These are phyloP conservation scores for Pseudopleuronectes americanus DNA, from an alignment of 2,797 vertebrate genomes.

Conservation along the genomic window DNA sequence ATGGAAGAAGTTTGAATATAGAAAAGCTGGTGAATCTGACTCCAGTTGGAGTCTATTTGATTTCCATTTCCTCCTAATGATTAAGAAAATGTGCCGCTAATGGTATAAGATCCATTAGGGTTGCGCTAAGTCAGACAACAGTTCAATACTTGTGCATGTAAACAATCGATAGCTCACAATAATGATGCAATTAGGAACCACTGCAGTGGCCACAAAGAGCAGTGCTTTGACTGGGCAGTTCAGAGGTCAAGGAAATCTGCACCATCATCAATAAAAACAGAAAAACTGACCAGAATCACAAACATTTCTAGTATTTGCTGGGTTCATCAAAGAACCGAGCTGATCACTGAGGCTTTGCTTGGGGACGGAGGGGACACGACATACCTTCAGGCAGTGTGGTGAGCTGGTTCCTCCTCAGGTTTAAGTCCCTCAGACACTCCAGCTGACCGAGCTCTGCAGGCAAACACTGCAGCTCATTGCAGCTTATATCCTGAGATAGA, in stretches of 20 bases:
- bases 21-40: not conserved
- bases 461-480: slow-evolving; percentile 90
- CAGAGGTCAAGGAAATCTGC: not conserved
- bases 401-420: slow-evolving; percentile 90
- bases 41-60: not conserved
- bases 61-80: slow-evolving; percentile 27
- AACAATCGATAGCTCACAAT: slow-evolving; percentile 13
- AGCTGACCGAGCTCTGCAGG: slow-evolving; percentile 88
- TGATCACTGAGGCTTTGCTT: not conserved
- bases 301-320: not conserved
- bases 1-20: not conserved
- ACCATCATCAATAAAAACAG: not conserved
- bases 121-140: not conserved
- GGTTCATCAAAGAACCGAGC: not conserved
- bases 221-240: not conserved
- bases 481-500: slow-evolving; percentile 88
- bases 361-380: too few relatives aligned
- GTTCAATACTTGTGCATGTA: slow-evolving; percentile 9
- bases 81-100: not conserved
- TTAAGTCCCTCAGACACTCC: slow-evolving; percentile 89
- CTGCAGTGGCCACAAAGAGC: not conserved
- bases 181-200: not conserved
- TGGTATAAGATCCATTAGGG: slow-evolving; percentile 14
- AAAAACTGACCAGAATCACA: not conserved
- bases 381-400: slow-evolving; percentile 88